phyloP scores from a whole-genome alignment of 1,140 invertebrate genomes.

The Drosophila littoralis region DNA sequence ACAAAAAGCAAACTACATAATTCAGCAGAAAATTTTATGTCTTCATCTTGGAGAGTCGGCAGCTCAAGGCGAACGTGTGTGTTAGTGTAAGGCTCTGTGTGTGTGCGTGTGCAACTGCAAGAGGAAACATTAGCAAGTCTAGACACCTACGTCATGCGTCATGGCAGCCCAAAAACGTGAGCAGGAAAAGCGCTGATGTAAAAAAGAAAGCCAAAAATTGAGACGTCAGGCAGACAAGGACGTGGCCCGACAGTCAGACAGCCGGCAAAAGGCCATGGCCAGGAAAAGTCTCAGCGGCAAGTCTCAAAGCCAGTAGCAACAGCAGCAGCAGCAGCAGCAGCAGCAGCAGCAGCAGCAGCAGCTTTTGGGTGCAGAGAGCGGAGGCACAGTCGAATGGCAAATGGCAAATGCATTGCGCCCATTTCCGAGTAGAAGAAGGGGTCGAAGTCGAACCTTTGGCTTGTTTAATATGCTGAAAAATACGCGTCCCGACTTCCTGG shows the following conservation, averaged over 20 bases:
- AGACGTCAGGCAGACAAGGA: slow-evolving; percentile 77
- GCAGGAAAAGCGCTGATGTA: slow-evolving; percentile 52
- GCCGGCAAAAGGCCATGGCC: slow-evolving; percentile 42
- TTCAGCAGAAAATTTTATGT: slow-evolving; percentile 76
- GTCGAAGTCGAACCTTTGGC: slow-evolving; percentile 54
- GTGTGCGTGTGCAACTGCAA: slow-evolving; percentile 49
- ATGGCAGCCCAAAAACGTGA: slow-evolving; percentile 67
- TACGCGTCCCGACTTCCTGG: slow-evolving; percentile 70
- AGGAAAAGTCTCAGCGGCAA: slow-evolving; percentile 27
- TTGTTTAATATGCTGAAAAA: slow-evolving; percentile 82
- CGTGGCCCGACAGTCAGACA: slow-evolving; percentile 57
- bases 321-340: slow-evolving; percentile 10
- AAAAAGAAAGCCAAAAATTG: slow-evolving; percentile 70
- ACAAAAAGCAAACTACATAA: slow-evolving; percentile 64
- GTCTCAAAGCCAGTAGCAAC: slow-evolving; percentile 21
- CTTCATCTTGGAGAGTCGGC: slow-evolving; percentile 61
- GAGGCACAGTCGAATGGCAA: slow-evolving; percentile 22
- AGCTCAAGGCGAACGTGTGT: slow-evolving; percentile 7
- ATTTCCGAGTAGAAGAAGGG: slow-evolving; percentile 18
- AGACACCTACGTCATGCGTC: slow-evolving; percentile 84
- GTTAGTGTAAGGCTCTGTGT: slow-evolving; percentile 1
- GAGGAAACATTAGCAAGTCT: slow-evolving; percentile 84
- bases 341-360: not conserved
- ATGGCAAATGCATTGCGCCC: slow-evolving; percentile 48
- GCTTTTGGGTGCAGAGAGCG: not conserved